These are phyloP conservation scores for Bos indicus DNA, from an alignment of 2,113 vertebrate species.

Conservation along the genomic window DNA sequence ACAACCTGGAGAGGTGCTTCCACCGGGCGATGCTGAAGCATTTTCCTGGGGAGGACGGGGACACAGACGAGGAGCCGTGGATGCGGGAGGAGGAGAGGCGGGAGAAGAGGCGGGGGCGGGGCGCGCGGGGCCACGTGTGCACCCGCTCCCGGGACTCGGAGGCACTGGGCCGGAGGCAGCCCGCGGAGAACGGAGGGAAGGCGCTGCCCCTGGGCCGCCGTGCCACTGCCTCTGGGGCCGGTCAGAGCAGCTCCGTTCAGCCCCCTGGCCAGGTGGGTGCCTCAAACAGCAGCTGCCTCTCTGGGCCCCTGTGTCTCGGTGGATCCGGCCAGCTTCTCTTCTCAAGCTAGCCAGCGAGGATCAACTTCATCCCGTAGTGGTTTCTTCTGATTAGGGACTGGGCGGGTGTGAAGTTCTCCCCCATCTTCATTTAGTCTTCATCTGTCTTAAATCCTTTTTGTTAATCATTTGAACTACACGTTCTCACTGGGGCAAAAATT, in stretches of 20 bases:
- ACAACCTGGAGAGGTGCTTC: slow-evolving; percentile 95
- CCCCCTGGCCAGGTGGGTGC: slow-evolving; percentile 75
- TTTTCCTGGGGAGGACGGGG: slow-evolving; percentile 95
- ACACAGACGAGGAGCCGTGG: slow-evolving; percentile 97
- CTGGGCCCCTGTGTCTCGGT: slow-evolving; percentile 74
- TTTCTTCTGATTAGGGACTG: neutral
- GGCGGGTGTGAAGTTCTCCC: neutral
- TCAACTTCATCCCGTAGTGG: neutral
- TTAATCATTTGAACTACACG: neutral
- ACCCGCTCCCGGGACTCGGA: slow-evolving; percentile 84
- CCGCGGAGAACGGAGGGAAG: slow-evolving; percentile 82
- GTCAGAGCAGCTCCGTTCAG: slow-evolving; percentile 61
- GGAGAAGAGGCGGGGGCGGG: slow-evolving; percentile 87
- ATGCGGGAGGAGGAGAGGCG: slow-evolving; percentile 89
- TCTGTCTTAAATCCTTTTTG: neutral
- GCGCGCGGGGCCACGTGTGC: slow-evolving; percentile 79
- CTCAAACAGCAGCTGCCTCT: slow-evolving; percentile 75
- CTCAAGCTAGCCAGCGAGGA: slow-evolving; percentile 78
- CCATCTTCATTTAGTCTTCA: neutral
- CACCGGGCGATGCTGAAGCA: slow-evolving; percentile 95
- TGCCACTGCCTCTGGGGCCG: slow-evolving; percentile 63
- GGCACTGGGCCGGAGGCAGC: slow-evolving; percentile 80
- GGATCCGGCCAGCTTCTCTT: slow-evolving; percentile 75
- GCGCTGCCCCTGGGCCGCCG: slow-evolving; percentile 77
- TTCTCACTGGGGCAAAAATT: neutral